A percentile compares a stretch with the other conserved stretches of the same genome.
Conservation (phyloP, 1,140 invertebrate species). For the Brachionus rubens region DNA sequence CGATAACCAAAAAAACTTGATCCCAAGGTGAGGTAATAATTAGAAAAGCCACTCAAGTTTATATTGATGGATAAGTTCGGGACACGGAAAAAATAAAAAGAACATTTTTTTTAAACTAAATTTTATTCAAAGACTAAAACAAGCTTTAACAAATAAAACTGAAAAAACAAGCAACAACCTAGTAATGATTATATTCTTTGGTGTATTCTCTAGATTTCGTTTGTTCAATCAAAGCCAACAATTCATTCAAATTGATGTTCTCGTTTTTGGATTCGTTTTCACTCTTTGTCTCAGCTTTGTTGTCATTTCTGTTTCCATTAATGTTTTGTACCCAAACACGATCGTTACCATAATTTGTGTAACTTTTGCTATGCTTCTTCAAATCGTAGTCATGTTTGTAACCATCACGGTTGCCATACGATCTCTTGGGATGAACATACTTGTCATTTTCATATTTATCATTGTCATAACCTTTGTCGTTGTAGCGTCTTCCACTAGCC, state of each 20-base stretch:
- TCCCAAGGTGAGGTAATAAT: too few species aligned
- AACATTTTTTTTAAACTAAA: too few species aligned
- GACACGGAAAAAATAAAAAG: too few species aligned
- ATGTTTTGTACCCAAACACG: conserved; percentile 4
- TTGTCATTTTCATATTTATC: too few species aligned
- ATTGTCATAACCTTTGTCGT: too few species aligned
- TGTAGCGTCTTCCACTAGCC: too few species aligned
- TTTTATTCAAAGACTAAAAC: not conserved
- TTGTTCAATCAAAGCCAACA: conserved; percentile 1
- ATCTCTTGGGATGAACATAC: too few species aligned
- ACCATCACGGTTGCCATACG: not conserved
- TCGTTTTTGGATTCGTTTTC: conserved; percentile 25
- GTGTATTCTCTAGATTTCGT: not conserved
- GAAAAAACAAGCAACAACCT: not conserved
- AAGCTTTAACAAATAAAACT: not conserved
- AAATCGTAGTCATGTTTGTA: not conserved
- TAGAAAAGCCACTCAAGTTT: too few species aligned
- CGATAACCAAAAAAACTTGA: too few species aligned
- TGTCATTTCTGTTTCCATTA: not conserved
- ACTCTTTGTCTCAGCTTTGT: not conserved
- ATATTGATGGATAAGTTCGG: too few species aligned
- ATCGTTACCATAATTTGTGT: conserved; percentile 6
- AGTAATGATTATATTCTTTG: too few species aligned
- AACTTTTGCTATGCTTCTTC: too few species aligned
- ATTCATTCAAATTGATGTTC: conserved; percentile 28